A percentile compares a stretch with the other conserved stretches of the same genome.
These are phyloP conservation scores for Dasypus novemcinctus DNA, from an alignment of 2,113 vertebrate species.

Conservation along the genomic window DNA sequence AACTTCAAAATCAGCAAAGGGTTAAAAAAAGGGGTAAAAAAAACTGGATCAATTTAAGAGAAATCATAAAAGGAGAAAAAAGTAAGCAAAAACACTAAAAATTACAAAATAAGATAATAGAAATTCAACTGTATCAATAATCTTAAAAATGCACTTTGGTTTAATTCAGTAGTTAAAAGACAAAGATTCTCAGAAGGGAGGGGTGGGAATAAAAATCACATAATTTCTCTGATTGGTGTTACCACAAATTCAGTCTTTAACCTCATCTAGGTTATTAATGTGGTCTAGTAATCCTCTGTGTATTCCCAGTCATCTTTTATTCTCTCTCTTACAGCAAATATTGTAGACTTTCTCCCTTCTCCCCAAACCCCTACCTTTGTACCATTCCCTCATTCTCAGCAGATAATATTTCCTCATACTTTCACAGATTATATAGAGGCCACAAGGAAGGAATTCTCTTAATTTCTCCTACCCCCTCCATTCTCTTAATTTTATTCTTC, in stretches of 20 bases:
- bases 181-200: background rate
- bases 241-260: background rate
- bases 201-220: background rate
- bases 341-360: background rate
- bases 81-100: background rate
- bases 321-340: background rate
- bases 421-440: background rate
- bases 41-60: background rate
- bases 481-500: background rate
- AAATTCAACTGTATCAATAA: background rate
- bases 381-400: background rate
- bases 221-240: background rate
- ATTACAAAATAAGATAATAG: background rate
- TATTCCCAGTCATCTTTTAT: background rate
- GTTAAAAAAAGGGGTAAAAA: background rate
- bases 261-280: background rate
- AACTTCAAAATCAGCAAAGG: constrained; percentile 7
- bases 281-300: background rate
- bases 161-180: background rate
- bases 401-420: background rate
- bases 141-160: background rate
- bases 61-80: background rate
- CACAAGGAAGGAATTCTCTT: background rate
- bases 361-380: background rate
- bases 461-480: background rate